phyloP scores from a whole-genome alignment of 2,797 vertebrate genomes.

The Graptemys geographica region DNA sequence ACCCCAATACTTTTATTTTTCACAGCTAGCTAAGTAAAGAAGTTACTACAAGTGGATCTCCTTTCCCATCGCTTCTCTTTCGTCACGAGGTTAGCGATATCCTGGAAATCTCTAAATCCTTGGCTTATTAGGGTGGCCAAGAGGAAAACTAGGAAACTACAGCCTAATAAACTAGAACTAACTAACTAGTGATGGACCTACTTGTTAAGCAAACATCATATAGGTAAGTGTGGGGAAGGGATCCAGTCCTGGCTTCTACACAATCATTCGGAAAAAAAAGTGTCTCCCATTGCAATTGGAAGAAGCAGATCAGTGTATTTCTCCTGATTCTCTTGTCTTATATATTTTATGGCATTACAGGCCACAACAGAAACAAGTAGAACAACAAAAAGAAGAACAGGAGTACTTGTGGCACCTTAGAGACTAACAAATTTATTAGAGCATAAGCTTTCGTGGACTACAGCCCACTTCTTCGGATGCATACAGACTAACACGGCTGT shows the following conservation, averaged over 20 bases:
- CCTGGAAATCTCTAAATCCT: slow-evolving; percentile 5
- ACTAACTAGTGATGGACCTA: too few species aligned
- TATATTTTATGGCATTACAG: neutral
- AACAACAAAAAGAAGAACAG: too few species aligned
- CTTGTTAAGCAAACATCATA: neutral
- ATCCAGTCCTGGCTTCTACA: neutral
- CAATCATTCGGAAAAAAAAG: neutral
- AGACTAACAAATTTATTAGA: too few species aligned
- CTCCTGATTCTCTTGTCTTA: neutral
- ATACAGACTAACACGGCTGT: too few species aligned
- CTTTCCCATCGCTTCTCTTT: neutral
- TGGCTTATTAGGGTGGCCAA: neutral
- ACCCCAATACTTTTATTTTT: fast-evolving
- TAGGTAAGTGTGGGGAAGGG: neutral
- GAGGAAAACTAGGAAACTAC: slow-evolving; percentile 34
- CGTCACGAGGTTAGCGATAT: neutral
- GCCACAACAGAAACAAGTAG: slow-evolving; percentile 1
- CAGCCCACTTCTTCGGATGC: too few species aligned
- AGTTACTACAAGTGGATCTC: neutral
- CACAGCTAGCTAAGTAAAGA: fast-evolving
- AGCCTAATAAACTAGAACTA: too few species aligned
- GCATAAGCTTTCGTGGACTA: too few species aligned
- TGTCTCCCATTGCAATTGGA: neutral
- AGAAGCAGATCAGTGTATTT: neutral
- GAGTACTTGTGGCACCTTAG: too few species aligned